Base-by-base conservation (phyloP, 2,888 invertebrate species). In the Tetragonula carbonaria region DNA sequence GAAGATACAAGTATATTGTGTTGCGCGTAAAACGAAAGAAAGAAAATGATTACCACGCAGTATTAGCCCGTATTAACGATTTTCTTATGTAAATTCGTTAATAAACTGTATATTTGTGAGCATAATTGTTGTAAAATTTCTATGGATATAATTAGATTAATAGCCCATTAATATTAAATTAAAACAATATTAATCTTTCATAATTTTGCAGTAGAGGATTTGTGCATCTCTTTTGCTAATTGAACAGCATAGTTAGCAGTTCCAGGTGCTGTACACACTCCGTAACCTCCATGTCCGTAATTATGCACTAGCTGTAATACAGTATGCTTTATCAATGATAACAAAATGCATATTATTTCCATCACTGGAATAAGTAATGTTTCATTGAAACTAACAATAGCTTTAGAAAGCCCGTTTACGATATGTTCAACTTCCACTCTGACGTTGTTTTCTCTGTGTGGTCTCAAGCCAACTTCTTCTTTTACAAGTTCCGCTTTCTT, bases 201-300 rank as follows among this genome's bases (percentile, higher is more conserved):
- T 21, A 91, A 55, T 86, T 91, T 92, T 28, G 92, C 87, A 28
- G 75, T 80, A 13, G 93, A 90, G 18, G 91, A 82, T 80, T 86
- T 91, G 63, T 93, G 93, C 84, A 96, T 92, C 87, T 97, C 96
- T 73, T 95, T 95, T 0, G 97, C 97, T 28, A 97, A 95, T 74
- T 96, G 93, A 0, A 98, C 96, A 0, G 98, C 98, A 91, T 98
- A 96, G 81, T 96, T 95, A 0, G 97, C 96, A 0, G 98, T 98
- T 14, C 99, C 99, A 51, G 99, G 99, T 8, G 98, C 97, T 59
- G 98, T 96, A 82, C 97, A 97, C 0, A 99, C 97, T 0, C 99
- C 99, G 93, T 98, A 98, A 0, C 98, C 98, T 0, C 99, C 98
- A 93, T 99, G 99, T 0, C 99, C 99, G 93, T 99, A 99, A 94